Evolutionary conservation across 2,797 vertebrate genomes (phyloP), one percentile per base, ranked within the genome.

Genomic region (Sylvilagus floridanus): DNA sequence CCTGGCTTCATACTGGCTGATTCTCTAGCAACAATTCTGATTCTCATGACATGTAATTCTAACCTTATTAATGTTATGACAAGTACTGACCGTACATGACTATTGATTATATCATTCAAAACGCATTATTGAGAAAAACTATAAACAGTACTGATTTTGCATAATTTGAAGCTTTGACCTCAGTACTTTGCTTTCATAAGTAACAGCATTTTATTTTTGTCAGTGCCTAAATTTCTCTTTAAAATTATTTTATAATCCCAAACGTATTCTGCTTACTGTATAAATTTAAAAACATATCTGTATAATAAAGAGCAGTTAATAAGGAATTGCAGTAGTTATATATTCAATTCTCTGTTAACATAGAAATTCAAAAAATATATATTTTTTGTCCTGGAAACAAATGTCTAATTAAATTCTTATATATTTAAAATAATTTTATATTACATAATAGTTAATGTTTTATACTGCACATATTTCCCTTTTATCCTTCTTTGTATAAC

Each of bases 101-200:
- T 90, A n/a, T 93, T 13, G 8, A 86, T 24, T 57, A 71, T 62
- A 54, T 50, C 8, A 57, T 83, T 60, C 86, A 19, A 94, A 86
- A 73, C 68, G 1, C 12, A 50, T 72, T 79, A 5, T 94, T 93
- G 37, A 54, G 21, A 66, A 75, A 63, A 54, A 35, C 13, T 50
- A 1, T 82, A 69, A 79, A 50, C 12, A 78, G 47, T 30, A 52
- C 30, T 69, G 10, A 71, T 84, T 82, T 93, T 93, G 12, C 72
- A 62, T 73, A 24, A 26, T 90, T 17, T 88, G 21, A 88, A 95
- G 7, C 32, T 72, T 77, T 84, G 6, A 63, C 16, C 16, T 75
- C 12, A 81, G 17, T 37, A 22, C 19, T 79, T 79, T 62, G 30
- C 13, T 84, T 50, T 72, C 1, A 3, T 73, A 69, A 60, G 37